Base-by-base conservation (phyloP, 2,113 vertebrate genomes). In the Taurulus bubalis region DNA sequence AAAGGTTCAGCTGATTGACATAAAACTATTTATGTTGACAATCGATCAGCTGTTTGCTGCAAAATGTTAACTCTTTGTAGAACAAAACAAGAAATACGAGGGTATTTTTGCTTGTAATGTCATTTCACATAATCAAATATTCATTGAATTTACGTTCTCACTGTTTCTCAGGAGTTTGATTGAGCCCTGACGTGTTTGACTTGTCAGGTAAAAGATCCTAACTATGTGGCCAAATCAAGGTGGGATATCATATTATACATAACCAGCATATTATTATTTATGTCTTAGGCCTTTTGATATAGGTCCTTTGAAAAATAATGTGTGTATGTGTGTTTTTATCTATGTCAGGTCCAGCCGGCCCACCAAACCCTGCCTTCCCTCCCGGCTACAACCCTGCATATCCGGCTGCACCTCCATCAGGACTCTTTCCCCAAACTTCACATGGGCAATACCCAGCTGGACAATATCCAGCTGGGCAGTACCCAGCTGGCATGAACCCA, bases 191-290 rank as follows among this genome's bases (percentile, higher is more conserved):
- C 74, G 58, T 49, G 2, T 74, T 34, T 74, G 28, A 79, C 24
- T 30, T 22, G 28, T 38, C n/a, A 42, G 45, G 1, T 58, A 12
- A 66, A 64, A 34, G 45, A 58, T 82, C 36, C 59, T 2, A 51
- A 87, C 24, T 26, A 95, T 95, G 95, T 90, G 93, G 92, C 94
- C 95, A 56, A 94, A 92, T 88, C 87, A 95, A 94, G 95, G 95
- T 95, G 74, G 3, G 77, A 60, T 24, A 80, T 53, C 9, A 70
- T n/a, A 80, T 47, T 9, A 67, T n/a, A 75, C 18, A 69, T 56
- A 16, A 55, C 2, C 12, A 32, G 1, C 24, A 63, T 12, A 8
- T 59, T 28, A n/a, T 62, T 36, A 16, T 47, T 34, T 16, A 15
- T 18, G 1, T 34, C 9, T 26, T 60, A 16, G 30, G 8, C 10